Evolutionary conservation across 2,888 invertebrate species (phyloP), one percentile per base, ranked within the genome.

Genomic region (Lamellibrachia columna): DNA sequence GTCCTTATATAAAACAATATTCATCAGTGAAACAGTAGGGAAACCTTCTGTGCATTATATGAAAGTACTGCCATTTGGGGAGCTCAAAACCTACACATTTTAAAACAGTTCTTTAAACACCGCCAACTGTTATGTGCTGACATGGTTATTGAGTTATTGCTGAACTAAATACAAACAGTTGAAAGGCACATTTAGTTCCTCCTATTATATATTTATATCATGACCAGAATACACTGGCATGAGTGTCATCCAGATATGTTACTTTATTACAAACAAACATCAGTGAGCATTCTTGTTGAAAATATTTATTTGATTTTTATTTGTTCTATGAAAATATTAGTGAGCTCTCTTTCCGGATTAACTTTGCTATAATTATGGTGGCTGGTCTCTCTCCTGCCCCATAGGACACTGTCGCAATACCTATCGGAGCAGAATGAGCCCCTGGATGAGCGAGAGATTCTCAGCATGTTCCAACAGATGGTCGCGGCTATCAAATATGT

Each of bases 401-500:
- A 95, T 94, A 97, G 97, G 11, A 98, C 98, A 3, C 96, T 98
- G 93, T 97, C 98, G 0, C 98, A 98, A 95, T 97, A 97, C 94
- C 97, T 98, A 90, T 96, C 97, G 53, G 97, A 97, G 55, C 97
- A 97, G 53, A 97, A 97, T 60, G 96, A 95, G 11, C 95, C 97
- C 8, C 96, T 98, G 92, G 97, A 97, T 2, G 98, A 98, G 95
- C 96, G 97, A 93, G 97, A 97, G 93, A 97, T 98, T 91, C 96
- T 98, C 90, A 96, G 97, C 7, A 97, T 98, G 93, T 97, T 98
- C 94, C 97, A 97, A 93, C 98, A 98, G 96, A 98, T 98, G 94
- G 97, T 97, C 8, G 97, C 97, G 92, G 98, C 98, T 2, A 97
- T 98, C 8, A 97, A 97, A 93, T 97, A 98, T 95, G 97, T 98